Conservation (phyloP, 1,140 invertebrate species). For the Drosophila pseudoananassae region DNA sequence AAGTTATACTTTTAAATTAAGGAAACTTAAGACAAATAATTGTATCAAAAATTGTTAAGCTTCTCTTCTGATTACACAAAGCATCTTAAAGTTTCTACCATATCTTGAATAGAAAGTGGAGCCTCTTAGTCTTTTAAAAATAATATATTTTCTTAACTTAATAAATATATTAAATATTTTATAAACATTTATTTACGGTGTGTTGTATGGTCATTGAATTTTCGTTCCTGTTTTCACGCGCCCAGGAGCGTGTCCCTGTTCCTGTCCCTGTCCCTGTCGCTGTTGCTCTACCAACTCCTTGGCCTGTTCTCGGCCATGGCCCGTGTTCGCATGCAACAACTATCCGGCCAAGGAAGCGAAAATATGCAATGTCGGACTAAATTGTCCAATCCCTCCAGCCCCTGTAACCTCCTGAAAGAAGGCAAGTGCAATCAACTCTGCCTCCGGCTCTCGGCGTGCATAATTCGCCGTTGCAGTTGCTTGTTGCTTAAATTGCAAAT, state of each 20-base stretch:
- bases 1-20: neutral
- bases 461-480: constrained; percentile 54
- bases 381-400: constrained; percentile 33
- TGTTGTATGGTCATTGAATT: constrained; percentile 42
- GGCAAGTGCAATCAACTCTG: constrained; percentile 67
- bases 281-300: neutral
- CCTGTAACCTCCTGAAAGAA: neutral
- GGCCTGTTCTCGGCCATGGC: constrained; percentile 15
- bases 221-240: constrained; percentile 55
- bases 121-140: too few species aligned
- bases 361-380: constrained; percentile 58
- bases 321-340: constrained; percentile 29
- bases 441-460: constrained; percentile 60
- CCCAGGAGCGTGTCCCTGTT: constrained; percentile 57
- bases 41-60: too few species aligned
- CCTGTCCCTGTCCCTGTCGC: constrained; percentile 14
- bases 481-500: constrained; percentile 61
- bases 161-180: neutral
- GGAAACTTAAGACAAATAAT: neutral
- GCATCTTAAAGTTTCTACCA: too few species aligned
- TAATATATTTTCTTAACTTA: too few species aligned
- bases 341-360: constrained; percentile 31
- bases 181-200: constrained; percentile 1
- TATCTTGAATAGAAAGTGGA: too few species aligned
- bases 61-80: too few species aligned